Base-by-base conservation (phyloP, 2,888 invertebrate genomes). In the Hirtodrosophila trivittata region DNA sequence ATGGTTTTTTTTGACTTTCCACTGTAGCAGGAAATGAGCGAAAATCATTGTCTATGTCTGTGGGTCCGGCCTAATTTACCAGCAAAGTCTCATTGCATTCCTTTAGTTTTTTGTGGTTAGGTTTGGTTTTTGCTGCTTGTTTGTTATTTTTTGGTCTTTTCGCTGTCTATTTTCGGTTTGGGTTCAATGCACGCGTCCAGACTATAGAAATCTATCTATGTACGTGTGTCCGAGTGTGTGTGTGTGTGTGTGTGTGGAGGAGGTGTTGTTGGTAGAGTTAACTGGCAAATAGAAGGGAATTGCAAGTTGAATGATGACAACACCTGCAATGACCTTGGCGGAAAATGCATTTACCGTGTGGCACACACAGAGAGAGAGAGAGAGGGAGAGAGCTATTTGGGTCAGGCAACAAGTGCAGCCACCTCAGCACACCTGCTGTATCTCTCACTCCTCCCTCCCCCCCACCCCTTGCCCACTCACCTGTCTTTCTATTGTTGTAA, bases 181-280 rank as follows among this genome's bases (percentile, higher is more conserved):
- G 62, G 86, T 83, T 77, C 86, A 86, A 86, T 63, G 86, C 49
- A 86, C 77, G 85, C 55, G 35, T 10, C 28, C 12, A 10, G 14
- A 9, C 18, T 21, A 21, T 3, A 5, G n/a, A 32, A 10, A 32
- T 10, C 2, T 21, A 21, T 21, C 18, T 21, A 21, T 21, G 18
- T 21, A 3, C 5, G 32, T 9, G 32, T 32, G 18, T 21, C 3
- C 5, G 35, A 13, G 35, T 9, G 14, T n/a, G 35, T 9, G 13
- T 9, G 35, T 9, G 13, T 9, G 35, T 9, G 35, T 0, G 12
- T 16, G 41, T 16, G n/a, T n/a, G 6, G 6, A 5, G 2, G 2
- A 14, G 25, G 25, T n/a, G 9, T n/a, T n/a, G n/a, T n/a, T n/a
- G 26, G 7, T 0, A 1, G 37, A 18, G 12, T 21, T 30, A 8